A percentile compares a stretch with the other conserved stretches of the same genome.
These are phyloP conservation scores for Arenicola marina DNA, from an alignment of 2,888 invertebrate species.

Conservation along the genomic window DNA sequence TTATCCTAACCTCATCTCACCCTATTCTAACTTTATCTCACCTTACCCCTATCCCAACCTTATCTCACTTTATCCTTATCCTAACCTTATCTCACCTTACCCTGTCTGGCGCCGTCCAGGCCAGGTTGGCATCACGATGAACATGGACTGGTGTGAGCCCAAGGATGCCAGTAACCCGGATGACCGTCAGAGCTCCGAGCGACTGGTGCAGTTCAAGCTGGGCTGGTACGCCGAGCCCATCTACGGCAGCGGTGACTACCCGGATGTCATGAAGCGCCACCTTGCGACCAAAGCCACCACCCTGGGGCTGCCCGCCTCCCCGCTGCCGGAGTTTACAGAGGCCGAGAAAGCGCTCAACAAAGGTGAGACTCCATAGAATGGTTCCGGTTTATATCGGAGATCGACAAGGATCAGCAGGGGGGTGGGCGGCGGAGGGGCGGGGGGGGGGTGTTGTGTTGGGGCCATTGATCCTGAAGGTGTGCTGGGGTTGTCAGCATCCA, in stretches of 20 bases:
- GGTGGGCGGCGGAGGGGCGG: too few relatives aligned
- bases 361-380: conserved; percentile 35
- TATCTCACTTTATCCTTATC: too few relatives aligned
- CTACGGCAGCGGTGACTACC: conserved; percentile 45
- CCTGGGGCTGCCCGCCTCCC: conserved; percentile 31
- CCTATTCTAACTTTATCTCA: too few relatives aligned
- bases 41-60: too few relatives aligned
- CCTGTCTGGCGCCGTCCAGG: too few relatives aligned
- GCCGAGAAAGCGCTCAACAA: conserved; percentile 42
- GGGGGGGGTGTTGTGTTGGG: too few relatives aligned
- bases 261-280: conserved; percentile 22
- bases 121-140: conserved; percentile 28
- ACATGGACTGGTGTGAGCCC: conserved; percentile 33
- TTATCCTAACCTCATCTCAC: too few relatives aligned
- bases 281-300: conserved; percentile 9
- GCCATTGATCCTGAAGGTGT: too few relatives aligned
- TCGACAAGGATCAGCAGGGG: too few relatives aligned
- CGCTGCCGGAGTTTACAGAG: conserved; percentile 52
- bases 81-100: too few relatives aligned
- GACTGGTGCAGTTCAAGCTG: conserved; percentile 30
- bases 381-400: not conserved
- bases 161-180: conserved; percentile 17
- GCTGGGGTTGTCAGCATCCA: too few relatives aligned
- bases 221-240: conserved; percentile 56
- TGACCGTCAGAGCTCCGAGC: conserved; percentile 27